These are phyloP conservation scores for Acomys russatus DNA, from an alignment of 2,797 vertebrate genomes.

Conservation along the genomic window DNA sequence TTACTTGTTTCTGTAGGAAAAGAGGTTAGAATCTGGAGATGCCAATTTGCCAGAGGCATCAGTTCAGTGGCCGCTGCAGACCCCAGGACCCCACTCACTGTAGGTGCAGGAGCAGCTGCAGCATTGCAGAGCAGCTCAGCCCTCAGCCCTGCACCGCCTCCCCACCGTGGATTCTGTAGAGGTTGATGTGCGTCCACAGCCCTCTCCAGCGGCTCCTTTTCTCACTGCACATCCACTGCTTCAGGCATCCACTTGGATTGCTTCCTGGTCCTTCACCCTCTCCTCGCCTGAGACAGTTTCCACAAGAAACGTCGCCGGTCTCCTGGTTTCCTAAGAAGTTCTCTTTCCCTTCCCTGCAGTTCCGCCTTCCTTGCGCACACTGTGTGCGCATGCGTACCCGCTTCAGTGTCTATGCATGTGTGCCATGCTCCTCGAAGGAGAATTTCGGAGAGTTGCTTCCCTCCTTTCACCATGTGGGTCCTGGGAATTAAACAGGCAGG, in stretches of 20 bases:
- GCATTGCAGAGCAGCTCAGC: background rate
- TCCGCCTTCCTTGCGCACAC: background rate
- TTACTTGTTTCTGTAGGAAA: background rate
- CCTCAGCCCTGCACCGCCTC: background rate
- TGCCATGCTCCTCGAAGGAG: too few relatives aligned
- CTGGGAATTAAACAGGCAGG: background rate
- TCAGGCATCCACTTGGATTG: background rate
- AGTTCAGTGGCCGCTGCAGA: background rate
- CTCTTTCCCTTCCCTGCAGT: background rate
- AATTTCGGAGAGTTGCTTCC: background rate
- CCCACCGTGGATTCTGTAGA: background rate
- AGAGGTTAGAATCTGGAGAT: constrained; percentile 23
- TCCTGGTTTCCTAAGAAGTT: background rate
- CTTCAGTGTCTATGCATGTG: background rate
- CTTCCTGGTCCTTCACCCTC: too few relatives aligned
- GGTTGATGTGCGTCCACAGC: background rate
- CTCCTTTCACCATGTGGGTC: background rate
- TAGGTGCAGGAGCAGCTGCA: background rate
- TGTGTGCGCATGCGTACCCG: background rate
- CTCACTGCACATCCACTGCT: background rate
- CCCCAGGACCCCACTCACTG: too few relatives aligned
- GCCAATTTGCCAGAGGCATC: background rate
- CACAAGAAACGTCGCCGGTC: background rate
- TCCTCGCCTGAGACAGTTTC: background rate
- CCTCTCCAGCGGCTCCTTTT: background rate